Evolutionary conservation across 1,140 invertebrate species (phyloP).

Genomic region (Branchinecta lynchi): DNA sequence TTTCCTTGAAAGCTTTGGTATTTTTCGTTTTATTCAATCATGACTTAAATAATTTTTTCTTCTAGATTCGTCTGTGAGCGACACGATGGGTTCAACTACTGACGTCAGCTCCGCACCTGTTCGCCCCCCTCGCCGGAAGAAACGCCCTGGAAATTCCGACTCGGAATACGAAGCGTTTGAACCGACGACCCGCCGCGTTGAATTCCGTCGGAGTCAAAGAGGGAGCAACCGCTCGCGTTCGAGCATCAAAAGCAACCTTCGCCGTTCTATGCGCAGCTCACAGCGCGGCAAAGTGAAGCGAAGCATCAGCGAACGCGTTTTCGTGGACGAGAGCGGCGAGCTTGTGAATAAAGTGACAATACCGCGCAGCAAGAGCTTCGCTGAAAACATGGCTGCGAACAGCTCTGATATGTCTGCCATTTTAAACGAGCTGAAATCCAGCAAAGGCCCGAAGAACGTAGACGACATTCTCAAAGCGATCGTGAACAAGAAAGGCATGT

Average conservation of each 20-base stretch:
- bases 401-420: conserved; percentile 14
- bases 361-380: conserved; percentile 59
- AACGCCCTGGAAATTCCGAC: conserved; percentile 4
- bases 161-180: conserved; percentile 13
- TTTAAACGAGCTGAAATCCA: conserved; percentile 25
- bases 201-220: conserved; percentile 14
- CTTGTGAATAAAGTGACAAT: conserved; percentile 65
- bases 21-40: not conserved
- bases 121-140: conserved; percentile 20
- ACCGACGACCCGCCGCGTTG: conserved; percentile 9
- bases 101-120: not conserved
- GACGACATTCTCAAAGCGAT: conserved; percentile 74
- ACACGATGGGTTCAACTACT: not conserved
- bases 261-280: conserved; percentile 11
- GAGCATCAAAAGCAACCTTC: conserved; percentile 16
- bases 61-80: conserved; percentile 14
- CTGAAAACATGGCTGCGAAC: conserved; percentile 11
- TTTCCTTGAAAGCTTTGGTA: not conserved
- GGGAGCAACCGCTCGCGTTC: conserved; percentile 15
- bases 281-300: conserved; percentile 16
- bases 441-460: conserved; percentile 67
- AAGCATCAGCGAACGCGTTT: conserved; percentile 17
- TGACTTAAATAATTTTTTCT: not conserved
- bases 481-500: conserved; percentile 77
- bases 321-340: conserved; percentile 39